These are phyloP conservation scores for Esox masquinongy DNA, from an alignment of 2,797 vertebrate genomes.

Conservation along the genomic window DNA sequence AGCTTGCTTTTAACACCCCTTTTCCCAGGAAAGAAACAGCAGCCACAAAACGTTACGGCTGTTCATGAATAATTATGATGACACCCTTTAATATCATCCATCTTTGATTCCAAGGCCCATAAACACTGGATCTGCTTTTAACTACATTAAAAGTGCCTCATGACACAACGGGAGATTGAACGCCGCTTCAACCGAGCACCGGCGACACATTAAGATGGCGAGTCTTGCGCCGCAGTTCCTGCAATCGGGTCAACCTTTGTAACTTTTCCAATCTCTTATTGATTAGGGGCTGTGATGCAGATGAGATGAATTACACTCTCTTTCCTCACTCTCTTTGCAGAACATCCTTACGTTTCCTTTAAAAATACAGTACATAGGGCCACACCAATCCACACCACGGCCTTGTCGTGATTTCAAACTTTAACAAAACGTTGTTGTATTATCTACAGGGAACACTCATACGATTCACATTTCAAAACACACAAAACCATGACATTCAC, in stretches of 20 bases:
- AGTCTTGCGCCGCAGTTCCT: neutral
- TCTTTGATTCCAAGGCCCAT: constrained; percentile 40
- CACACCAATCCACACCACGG: neutral
- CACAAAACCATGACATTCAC: neutral
- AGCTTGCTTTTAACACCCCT: constrained; percentile 35
- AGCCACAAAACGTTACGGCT: constrained; percentile 54
- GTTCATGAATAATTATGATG: constrained; percentile 58
- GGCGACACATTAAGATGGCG: constrained; percentile 17
- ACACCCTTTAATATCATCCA: constrained; percentile 25
- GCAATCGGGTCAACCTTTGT: constrained; percentile 8
- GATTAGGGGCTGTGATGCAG: constrained; percentile 4
- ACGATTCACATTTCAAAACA: neutral
- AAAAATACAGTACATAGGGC: neutral
- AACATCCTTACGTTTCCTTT: neutral
- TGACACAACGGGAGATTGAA: constrained; percentile 34
- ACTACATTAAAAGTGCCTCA: constrained; percentile 35
- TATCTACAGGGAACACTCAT: neutral
- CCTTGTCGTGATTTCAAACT: neutral
- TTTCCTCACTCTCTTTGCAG: neutral
- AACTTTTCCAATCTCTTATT: constrained; percentile 27
- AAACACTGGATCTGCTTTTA: constrained; percentile 57
- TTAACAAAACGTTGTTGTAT: neutral
- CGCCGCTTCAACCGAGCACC: constrained; percentile 32
- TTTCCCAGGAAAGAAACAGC: constrained; percentile 23
- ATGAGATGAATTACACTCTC: neutral